Conservation (phyloP, 2,888 invertebrate genomes). For the Phymatocera aterrima region DNA sequence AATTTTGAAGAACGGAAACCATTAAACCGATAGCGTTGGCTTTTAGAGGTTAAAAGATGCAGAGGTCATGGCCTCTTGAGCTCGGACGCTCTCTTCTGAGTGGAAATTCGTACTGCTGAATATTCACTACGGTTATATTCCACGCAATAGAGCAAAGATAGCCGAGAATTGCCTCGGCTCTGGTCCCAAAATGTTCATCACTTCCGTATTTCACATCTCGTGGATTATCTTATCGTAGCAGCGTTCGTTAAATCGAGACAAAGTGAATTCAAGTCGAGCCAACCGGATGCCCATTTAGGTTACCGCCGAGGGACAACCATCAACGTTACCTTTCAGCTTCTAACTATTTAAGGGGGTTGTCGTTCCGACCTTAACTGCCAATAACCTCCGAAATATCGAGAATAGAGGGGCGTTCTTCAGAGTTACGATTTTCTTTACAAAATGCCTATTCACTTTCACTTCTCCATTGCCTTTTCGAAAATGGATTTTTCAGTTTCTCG, state of each 20-base stretch:
- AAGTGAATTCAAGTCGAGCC: constrained; percentile 2
- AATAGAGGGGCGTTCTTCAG: neutral
- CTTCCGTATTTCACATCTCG: constrained; percentile 26
- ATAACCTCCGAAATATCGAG: too few species aligned
- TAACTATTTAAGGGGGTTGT: neutral
- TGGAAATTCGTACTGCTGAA: neutral
- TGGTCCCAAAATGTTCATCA: neutral
- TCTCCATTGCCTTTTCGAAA: too few species aligned
- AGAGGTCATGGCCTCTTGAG: neutral
- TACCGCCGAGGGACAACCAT: neutral
- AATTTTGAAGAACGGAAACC: neutral
- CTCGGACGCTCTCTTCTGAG: neutral
- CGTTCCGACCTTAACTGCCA: too few species aligned
- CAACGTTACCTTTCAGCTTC: neutral
- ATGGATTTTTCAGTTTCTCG: too few species aligned
- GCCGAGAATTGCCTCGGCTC: neutral
- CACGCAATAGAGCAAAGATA: constrained; percentile 6
- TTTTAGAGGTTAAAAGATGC: neutral
- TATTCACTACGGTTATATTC: too few species aligned
- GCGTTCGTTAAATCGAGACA: constrained; percentile 7
- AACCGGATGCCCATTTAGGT: neutral
- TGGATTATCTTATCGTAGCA: constrained; percentile 12
- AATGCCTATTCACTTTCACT: too few species aligned
- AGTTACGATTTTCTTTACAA: too few species aligned
- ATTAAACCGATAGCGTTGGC: neutral